These are phyloP conservation scores for Sarcophilus harrisii DNA, from an alignment of 2,797 vertebrate genomes.

Conservation along the genomic window DNA sequence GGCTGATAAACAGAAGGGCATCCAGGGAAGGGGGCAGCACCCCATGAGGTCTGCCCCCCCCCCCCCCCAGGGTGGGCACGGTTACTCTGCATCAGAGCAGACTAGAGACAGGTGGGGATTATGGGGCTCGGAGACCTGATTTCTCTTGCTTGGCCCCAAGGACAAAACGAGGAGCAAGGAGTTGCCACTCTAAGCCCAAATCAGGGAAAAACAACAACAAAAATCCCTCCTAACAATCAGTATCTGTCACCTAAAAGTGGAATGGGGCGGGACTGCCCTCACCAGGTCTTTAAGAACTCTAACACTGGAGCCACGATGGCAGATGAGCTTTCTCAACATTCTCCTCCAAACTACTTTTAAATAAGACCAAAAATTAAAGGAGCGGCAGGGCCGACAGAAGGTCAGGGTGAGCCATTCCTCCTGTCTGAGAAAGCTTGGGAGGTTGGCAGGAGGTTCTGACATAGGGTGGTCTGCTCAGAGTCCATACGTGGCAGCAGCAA, in stretches of 20 bases:
- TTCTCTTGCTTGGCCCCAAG: neutral
- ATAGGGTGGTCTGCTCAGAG: neutral
- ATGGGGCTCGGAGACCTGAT: neutral
- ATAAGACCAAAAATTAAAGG: neutral
- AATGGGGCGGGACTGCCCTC: neutral
- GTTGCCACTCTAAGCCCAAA: neutral
- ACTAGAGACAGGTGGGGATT: neutral
- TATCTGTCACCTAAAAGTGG: neutral
- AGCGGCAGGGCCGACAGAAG: neutral
- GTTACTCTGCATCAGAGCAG: neutral
- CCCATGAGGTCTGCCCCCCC: neutral
- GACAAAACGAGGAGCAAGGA: neutral
- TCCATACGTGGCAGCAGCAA: neutral
- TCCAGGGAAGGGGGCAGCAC: neutral
- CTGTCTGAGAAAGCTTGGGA: neutral
- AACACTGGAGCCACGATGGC: neutral
- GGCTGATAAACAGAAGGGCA: neutral
- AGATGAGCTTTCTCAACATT: neutral
- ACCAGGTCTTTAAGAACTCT: neutral
- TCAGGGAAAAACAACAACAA: neutral
- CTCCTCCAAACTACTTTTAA: neutral
- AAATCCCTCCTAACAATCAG: neutral
- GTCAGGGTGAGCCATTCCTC: too few species aligned
- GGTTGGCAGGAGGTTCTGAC: neutral
- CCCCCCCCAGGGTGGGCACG: neutral